Conservation (phyloP, 2,888 invertebrate species). For the Hemaris fuciformis region DNA sequence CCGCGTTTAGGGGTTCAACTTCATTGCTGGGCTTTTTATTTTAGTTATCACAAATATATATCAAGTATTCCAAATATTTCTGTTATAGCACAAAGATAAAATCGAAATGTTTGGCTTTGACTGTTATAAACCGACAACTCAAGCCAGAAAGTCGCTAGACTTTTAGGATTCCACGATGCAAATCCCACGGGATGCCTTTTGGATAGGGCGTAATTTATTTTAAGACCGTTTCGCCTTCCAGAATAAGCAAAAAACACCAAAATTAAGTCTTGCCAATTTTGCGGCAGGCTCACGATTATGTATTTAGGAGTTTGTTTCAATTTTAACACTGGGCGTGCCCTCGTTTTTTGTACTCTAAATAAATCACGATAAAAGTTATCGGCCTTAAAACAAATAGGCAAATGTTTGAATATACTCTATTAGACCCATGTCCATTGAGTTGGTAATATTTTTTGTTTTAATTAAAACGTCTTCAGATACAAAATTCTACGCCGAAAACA, state of each 20-base stretch:
- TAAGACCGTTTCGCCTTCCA: slow-evolving; percentile 5
- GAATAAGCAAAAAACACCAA: slow-evolving; percentile 6
- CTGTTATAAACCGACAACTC: background rate
- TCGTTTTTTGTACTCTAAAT: background rate
- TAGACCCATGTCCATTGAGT: background rate
- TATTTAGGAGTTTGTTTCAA: background rate
- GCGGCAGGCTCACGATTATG: background rate
- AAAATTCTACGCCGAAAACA: background rate
- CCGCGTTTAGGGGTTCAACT: background rate
- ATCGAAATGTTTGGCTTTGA: background rate
- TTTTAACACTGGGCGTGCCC: background rate
- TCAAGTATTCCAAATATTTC: no score
- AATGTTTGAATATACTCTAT: background rate
- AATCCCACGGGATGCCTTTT: slow-evolving; percentile 17
- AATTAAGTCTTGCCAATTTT: slow-evolving; percentile 1
- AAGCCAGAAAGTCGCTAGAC: background rate
- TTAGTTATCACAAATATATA: background rate
- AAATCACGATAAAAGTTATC: background rate
- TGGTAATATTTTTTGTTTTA: background rate
- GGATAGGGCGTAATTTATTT: slow-evolving; percentile 18
- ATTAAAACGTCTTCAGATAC: background rate
- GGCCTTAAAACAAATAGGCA: background rate
- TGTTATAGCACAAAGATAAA: background rate
- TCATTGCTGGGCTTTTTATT: background rate
- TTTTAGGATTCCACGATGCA: slow-evolving; percentile 9